Evolutionary conservation across 2,888 invertebrate species (phyloP), one percentile per base, ranked within the genome.

Genomic region (Junonia oenone): DNA sequence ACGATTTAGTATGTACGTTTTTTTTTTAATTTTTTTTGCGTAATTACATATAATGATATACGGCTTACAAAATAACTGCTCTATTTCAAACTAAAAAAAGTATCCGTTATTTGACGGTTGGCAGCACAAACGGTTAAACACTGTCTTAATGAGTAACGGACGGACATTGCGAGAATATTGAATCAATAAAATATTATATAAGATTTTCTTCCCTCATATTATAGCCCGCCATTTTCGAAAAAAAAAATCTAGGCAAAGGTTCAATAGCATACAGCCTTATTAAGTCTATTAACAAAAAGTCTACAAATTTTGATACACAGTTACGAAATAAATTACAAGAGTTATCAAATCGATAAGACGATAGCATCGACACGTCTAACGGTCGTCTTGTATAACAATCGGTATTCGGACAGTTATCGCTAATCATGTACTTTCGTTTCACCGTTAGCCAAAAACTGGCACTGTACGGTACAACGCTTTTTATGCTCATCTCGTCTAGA

Each of bases 361-460:
- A 47, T 56, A 26, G 22, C 13, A 53, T 37, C 53, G 56, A 8
- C 13, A 51, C 17, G 22, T 49, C 52, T 61, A 61, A 61, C 61
- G 61, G 61, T 58, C 22, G 38, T 55, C 55, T 50, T 54, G 54
- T 54, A 57, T 49, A 57, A 58, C 58, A 55, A 58, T 61, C 55
- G 73, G 66, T 71, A 70, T 81, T 80, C 74, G 77, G 71, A 81
- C 85, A 78, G 84, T 84, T 84, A 83, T 73, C 71, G 73, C 83
- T 86, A 86, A 88, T 89, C 85, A 81, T 75, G 76, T 79, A 85
- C 85, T 86, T 84, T 85, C 76, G 69, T 51, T 64, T 55, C 58
- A 73, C 81, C 89, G 89, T 87, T 90, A 90, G 58, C 78, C 82
- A 67, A 85, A 88, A 88, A 78, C 78, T 83, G 83, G 87, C 81